Evolutionary conservation across 2,797 vertebrate genomes (phyloP).

Genomic region (Epinephelus malabaricus): DNA sequence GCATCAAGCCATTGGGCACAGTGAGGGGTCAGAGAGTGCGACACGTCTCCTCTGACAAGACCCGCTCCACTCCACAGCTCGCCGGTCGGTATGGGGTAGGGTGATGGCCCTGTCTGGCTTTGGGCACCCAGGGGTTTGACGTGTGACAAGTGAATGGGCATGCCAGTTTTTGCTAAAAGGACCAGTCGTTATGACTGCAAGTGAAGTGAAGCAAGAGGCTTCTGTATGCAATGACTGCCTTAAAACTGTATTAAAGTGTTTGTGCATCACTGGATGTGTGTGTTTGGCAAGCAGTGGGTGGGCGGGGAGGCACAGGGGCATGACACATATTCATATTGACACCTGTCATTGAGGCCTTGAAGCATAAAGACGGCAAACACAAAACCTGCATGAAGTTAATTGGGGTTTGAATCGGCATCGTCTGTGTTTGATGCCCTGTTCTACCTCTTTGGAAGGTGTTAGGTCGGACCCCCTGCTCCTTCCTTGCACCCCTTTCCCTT

Average conservation of each 20-base stretch:
- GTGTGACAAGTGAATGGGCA: constrained; percentile 73
- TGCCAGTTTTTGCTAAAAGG: constrained; percentile 61
- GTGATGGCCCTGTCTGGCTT: constrained; percentile 67
- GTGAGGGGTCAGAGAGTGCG: constrained; percentile 74
- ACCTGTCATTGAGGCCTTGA: constrained; percentile 75
- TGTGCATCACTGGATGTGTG: constrained; percentile 67
- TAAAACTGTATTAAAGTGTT: constrained; percentile 70
- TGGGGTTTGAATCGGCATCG: constrained; percentile 53
- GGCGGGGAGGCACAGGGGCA: constrained; percentile 40
- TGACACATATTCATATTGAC: constrained; percentile 78
- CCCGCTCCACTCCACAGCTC: constrained; percentile 62
- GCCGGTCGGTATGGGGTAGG: constrained; percentile 43
- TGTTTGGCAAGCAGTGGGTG: constrained; percentile 47
- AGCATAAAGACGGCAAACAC: constrained; percentile 70
- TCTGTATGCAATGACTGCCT: constrained; percentile 52
- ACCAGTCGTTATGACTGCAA: constrained; percentile 71
- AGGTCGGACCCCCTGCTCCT: constrained; percentile 35
- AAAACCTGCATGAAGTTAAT: constrained; percentile 72
- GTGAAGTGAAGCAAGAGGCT: constrained; percentile 71
- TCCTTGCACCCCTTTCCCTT: constrained; percentile 26
- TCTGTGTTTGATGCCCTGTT: constrained; percentile 43
- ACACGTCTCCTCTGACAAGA: constrained; percentile 70
- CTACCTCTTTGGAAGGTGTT: constrained; percentile 57
- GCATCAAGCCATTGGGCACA: constrained; percentile 76
- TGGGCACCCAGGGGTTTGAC: constrained; percentile 78